Conservation (phyloP, 2,888 invertebrate species). For the Limnephilus rhombicus region DNA sequence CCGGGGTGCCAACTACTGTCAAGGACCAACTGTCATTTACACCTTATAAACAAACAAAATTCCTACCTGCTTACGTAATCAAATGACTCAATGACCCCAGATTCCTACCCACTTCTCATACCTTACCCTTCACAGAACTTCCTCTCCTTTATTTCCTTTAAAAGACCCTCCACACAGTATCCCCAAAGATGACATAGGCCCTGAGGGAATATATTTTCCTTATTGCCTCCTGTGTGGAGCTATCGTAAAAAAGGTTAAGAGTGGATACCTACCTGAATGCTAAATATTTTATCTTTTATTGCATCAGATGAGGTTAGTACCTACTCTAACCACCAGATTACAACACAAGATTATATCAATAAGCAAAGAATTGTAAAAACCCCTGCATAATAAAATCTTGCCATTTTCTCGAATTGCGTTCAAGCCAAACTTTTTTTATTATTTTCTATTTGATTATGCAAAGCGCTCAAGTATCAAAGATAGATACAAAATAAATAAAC, state of each 20-base stretch:
- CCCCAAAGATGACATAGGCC: too few relatives aligned
- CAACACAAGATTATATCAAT: background rate
- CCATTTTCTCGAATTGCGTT: background rate
- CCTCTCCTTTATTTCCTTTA: too few relatives aligned
- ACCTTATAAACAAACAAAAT: too few relatives aligned
- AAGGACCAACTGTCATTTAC: too few relatives aligned
- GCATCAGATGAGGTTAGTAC: background rate
- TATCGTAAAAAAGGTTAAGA: background rate
- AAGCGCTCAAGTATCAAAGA: background rate
- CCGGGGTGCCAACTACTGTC: too few relatives aligned
- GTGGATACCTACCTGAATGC: background rate
- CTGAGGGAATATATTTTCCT: too few relatives aligned
- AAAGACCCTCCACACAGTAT: too few relatives aligned
- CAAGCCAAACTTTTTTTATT: background rate
- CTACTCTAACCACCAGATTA: background rate
- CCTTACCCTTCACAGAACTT: too few relatives aligned
- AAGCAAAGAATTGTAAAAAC: background rate
- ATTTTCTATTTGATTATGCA: background rate
- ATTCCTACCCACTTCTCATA: too few relatives aligned
- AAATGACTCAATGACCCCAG: too few relatives aligned
- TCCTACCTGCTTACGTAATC: too few relatives aligned
- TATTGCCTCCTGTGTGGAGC: too few relatives aligned
- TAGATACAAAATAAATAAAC: constrained; percentile 6
- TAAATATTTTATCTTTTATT: background rate
- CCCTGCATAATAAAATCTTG: background rate